Conservation (phyloP, 2,888 invertebrate species). For the Drosophila robusta region DNA sequence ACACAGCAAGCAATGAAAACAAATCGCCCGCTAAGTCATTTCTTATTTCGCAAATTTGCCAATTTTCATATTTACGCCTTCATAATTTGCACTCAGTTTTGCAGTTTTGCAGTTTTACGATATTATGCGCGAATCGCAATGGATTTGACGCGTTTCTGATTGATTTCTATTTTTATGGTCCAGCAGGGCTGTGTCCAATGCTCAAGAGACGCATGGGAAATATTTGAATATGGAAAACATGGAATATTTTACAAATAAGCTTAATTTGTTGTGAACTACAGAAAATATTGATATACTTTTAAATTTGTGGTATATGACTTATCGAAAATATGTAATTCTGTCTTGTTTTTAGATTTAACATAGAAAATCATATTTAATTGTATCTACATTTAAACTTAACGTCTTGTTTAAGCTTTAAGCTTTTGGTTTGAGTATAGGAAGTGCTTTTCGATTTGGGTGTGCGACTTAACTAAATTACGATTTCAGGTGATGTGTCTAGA, state of each 20-base stretch:
- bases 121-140: conserved; percentile 23
- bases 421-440: neutral
- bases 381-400: neutral
- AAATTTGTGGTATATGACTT: neutral
- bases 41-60: conserved; percentile 45
- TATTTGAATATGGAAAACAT: neutral
- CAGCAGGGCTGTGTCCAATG: conserved; percentile 8
- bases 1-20: conserved; percentile 49
- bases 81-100: conserved; percentile 68
- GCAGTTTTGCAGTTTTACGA: conserved; percentile 41
- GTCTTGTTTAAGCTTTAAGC: neutral
- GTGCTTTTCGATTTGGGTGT: too few relatives aligned
- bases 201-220: neutral
- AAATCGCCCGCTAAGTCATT: conserved; percentile 58
- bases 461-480: neutral
- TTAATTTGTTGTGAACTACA: neutral
- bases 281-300: neutral
- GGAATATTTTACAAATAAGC: too few relatives aligned
- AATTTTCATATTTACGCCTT: conserved; percentile 67
- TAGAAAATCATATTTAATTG: neutral
- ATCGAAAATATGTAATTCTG: neutral
- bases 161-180: conserved; percentile 53
- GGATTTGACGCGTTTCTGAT: conserved; percentile 18
- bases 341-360: too few relatives aligned
- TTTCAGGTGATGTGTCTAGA: neutral